These are phyloP conservation scores for Centropus bengalensis DNA, from an alignment of 2,113 vertebrate species.

Conservation along the genomic window DNA sequence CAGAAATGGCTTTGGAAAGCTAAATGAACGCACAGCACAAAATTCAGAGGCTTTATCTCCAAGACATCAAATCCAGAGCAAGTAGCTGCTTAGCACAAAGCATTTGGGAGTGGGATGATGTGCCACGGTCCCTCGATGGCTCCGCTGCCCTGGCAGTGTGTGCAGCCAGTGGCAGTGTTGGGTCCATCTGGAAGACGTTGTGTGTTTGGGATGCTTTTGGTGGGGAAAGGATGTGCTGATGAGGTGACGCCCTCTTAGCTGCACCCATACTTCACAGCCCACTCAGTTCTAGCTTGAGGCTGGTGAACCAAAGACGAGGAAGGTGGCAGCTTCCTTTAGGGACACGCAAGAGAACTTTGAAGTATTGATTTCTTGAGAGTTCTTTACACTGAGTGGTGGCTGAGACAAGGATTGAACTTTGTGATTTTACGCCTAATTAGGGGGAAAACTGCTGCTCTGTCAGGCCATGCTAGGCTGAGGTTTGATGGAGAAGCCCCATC, in stretches of 20 bases:
- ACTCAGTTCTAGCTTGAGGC: rapidly evolving
- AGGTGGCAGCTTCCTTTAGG: not conserved
- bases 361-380: not conserved
- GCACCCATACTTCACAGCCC: not conserved
- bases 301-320: not conserved
- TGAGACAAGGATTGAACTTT: not conserved
- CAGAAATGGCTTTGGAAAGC: not conserved
- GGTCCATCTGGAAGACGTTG: not conserved
- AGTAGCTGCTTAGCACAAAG: not conserved
- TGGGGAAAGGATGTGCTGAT: not conserved
- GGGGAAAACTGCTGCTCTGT: not conserved
- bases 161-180: rapidly evolving
- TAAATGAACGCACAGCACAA: not conserved
- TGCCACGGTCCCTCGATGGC: not conserved
- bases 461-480: not conserved
- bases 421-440: not conserved
- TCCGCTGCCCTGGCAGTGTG: not conserved
- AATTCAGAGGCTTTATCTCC: not conserved
- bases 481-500: not conserved
- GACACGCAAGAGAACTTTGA: not conserved
- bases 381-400: not conserved
- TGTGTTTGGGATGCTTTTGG: not conserved
- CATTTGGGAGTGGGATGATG: not conserved
- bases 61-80: not conserved
- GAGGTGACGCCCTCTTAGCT: not conserved